Percentiles rank a stretch among this genome's conserved stretches.
Evolutionary conservation across 2,113 vertebrate genomes (phyloP).

Genomic region (Etheostoma spectabile): DNA sequence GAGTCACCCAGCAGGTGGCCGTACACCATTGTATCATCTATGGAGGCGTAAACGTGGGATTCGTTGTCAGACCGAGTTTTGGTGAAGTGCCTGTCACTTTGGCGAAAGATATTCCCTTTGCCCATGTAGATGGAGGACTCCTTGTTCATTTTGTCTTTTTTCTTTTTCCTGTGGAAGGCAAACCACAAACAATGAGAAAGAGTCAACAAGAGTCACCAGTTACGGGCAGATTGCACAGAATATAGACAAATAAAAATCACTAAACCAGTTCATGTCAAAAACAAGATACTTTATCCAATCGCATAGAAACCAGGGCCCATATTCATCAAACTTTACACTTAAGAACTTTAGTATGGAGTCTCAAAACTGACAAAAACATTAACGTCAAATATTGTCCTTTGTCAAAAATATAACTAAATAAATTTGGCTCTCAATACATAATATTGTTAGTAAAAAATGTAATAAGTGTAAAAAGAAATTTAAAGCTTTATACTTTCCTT

Average conservation of each 20-base stretch:
- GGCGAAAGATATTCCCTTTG: conserved; percentile 85
- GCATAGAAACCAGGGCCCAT: background rate
- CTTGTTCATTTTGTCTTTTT: conserved; percentile 40
- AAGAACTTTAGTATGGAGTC: background rate
- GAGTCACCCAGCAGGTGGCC: conserved; percentile 83
- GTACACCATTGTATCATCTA: conserved; percentile 91
- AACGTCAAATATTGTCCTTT: background rate
- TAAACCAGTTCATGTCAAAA: background rate
- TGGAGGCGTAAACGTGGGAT: conserved; percentile 91
- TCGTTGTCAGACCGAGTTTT: conserved; percentile 87
- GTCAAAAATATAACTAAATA: background rate
- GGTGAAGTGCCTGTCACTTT: conserved; percentile 77
- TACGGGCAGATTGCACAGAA: background rate
- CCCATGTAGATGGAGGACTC: conserved; percentile 87
- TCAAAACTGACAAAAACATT: background rate
- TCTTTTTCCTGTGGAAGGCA: conserved; percentile 84
- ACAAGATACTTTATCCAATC: background rate
- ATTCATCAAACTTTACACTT: background rate
- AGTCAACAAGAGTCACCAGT: background rate
- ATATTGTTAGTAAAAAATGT: background rate
- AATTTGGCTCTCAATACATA: background rate
- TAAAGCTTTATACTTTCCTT: background rate
- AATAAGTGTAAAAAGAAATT: background rate
- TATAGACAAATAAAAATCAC: background rate
- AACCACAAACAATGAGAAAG: background rate